Percentiles rank a stretch among this genome's conserved stretches.
These are phyloP conservation scores for Brachyptera putata DNA, from an alignment of 2,888 invertebrate genomes.

Conservation along the genomic window DNA sequence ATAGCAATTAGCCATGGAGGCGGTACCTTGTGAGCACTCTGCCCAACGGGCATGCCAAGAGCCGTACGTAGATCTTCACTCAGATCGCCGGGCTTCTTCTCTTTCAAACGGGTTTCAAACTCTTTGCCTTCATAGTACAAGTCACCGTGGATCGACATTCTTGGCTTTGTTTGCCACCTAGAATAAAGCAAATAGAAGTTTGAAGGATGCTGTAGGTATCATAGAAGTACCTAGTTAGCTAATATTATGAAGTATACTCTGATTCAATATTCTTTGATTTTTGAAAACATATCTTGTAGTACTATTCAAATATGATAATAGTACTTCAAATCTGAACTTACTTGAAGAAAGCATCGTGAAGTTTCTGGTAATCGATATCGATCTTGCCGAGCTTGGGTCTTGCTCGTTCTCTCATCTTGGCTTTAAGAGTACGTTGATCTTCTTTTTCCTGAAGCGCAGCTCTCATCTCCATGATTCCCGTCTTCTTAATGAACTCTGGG, in stretches of 20 bases:
- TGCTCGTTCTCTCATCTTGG: conserved; percentile 95
- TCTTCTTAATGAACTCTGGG: conserved; percentile 97
- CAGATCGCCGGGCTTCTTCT: conserved; percentile 97
- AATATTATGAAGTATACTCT: no score
- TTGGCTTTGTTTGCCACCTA: conserved; percentile 98
- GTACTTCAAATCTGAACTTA: conserved; percentile 44
- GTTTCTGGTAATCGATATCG: conserved; percentile 98
- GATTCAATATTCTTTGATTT: no score
- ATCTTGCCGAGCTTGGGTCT: conserved; percentile 98
- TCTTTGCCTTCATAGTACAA: conserved; percentile 99
- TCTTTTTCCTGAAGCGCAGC: conserved; percentile 97
- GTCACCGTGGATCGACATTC: conserved; percentile 98
- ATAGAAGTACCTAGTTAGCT: no score
- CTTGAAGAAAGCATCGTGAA: conserved; percentile 99
- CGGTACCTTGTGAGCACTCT: conserved; percentile 69
- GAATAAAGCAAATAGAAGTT: no score
- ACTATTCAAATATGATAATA: neutral
- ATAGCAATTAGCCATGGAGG: conserved; percentile 16
- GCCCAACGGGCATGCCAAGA: conserved; percentile 97
- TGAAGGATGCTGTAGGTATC: no score
- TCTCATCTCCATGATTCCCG: conserved; percentile 99
- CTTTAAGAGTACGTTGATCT: conserved; percentile 88
- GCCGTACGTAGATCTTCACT: conserved; percentile 94
- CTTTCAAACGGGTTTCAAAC: conserved; percentile 93
- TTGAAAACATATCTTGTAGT: no score